Conservation (phyloP, 2,113 vertebrate genomes). For the Collichthys lucidus region DNA sequence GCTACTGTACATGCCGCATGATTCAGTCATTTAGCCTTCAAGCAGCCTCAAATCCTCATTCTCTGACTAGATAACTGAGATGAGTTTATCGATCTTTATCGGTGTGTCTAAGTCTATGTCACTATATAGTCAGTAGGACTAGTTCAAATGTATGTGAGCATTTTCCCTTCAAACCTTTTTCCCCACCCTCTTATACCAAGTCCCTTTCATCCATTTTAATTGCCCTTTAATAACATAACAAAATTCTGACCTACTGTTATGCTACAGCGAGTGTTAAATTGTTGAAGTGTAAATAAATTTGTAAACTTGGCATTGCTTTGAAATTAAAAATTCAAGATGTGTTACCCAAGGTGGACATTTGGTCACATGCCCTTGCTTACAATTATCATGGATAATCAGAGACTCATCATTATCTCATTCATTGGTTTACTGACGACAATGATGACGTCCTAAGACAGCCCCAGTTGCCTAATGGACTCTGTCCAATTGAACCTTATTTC, state of each 20-base stretch:
- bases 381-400: slow-evolving; percentile 19
- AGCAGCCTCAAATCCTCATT: background rate
- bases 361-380: background rate
- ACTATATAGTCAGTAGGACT: background rate
- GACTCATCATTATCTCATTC: slow-evolving; percentile 19
- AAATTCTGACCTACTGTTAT: background rate
- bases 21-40: background rate
- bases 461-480: slow-evolving; percentile 39
- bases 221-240: too few species aligned
- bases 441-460: background rate
- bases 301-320: background rate
- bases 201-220: background rate
- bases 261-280: too few species aligned
- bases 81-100: background rate
- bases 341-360: background rate
- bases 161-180: background rate
- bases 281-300: too few species aligned
- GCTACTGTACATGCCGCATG: background rate
- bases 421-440: slow-evolving; percentile 15
- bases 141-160: background rate
- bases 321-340: background rate
- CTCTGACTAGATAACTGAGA: background rate
- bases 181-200: too few species aligned
- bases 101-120: background rate
- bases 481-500: slow-evolving; percentile 34